Conservation (phyloP, 2,888 invertebrate genomes). For the Atherix ibis region DNA sequence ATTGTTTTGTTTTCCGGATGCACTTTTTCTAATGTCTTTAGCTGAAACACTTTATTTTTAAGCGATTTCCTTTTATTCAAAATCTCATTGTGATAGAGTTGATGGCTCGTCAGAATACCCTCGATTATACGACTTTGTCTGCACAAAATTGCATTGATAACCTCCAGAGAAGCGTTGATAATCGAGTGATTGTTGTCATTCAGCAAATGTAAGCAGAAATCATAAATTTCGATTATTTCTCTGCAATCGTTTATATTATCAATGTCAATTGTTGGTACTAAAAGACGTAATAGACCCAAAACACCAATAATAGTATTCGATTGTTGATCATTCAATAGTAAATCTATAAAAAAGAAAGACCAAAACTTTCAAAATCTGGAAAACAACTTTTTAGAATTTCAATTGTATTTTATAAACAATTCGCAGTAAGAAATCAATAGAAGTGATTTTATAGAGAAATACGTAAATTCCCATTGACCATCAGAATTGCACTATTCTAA, state of each 20-base stretch:
- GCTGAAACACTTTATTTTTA: conserved; percentile 34
- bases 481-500: no score
- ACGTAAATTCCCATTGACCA: no score
- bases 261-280: conserved; percentile 38
- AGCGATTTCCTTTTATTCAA: conserved; percentile 31
- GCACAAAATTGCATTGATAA: conserved; percentile 29
- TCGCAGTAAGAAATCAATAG: no score
- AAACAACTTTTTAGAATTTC: neutral
- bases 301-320: conserved; percentile 42
- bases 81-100: conserved; percentile 30
- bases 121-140: conserved; percentile 18
- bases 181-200: conserved; percentile 69
- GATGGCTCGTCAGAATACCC: conserved; percentile 25
- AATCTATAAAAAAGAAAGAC: no score
- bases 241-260: conserved; percentile 18
- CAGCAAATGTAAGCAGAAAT: conserved; percentile 56
- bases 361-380: neutral
- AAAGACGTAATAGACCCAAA: conserved; percentile 45
- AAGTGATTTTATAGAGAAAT: neutral
- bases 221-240: conserved; percentile 49
- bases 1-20: conserved; percentile 7
- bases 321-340: neutral
- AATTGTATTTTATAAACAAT: no score
- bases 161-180: conserved; percentile 73
- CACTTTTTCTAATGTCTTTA: conserved; percentile 21